Evolutionary conservation across 2,888 invertebrate genomes (phyloP), one percentile per base, ranked within the genome.

Genomic region (Dinocampus coccinellae): DNA sequence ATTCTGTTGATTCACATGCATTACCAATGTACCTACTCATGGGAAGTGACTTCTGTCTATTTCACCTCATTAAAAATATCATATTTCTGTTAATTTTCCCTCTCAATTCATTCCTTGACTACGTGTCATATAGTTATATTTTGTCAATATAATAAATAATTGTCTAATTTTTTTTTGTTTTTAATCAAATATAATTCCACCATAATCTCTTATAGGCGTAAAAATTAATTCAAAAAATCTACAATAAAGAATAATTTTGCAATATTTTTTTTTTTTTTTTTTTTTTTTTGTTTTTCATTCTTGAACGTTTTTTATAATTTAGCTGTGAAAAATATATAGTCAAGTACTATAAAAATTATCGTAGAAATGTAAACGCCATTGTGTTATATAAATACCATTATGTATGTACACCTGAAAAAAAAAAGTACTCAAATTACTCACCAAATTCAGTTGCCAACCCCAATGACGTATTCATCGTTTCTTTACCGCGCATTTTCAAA

Each of bases 401-500:
- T 47, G 47, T 47, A 47, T n/a, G n/a, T 47, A 47, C 16, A 47
- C 47, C 47, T 7, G 16, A 39, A 26, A 55, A 26, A 42, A 58
- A 60, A 57, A 62, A 58, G 67, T 68, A 72, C 72, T 67, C 63
- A 62, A 67, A 73, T 72, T 55, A 76, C 77, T 75, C 65, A 76
- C 77, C 77, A 72, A 74, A 72, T 71, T 74, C 65, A 42, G 34
- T 67, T 72, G 61, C 70, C 70, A 65, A 70, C 66, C 65, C 72
- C 63, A 55, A 72, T 67, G 72, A 67, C 67, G 72, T 72, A 74
- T 75, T 77, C 69, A 73, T 72, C 73, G 75, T 73, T 39, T 70
- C 72, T 74, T 76, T 75, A 73, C 75, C 76, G 72, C 73, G 77
- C 77, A 77, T 77, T 75, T 77, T 77, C 73, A 60, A 72, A 64